phyloP scores from a whole-genome alignment of 2,113 vertebrate species.

The Numenius arquata region DNA sequence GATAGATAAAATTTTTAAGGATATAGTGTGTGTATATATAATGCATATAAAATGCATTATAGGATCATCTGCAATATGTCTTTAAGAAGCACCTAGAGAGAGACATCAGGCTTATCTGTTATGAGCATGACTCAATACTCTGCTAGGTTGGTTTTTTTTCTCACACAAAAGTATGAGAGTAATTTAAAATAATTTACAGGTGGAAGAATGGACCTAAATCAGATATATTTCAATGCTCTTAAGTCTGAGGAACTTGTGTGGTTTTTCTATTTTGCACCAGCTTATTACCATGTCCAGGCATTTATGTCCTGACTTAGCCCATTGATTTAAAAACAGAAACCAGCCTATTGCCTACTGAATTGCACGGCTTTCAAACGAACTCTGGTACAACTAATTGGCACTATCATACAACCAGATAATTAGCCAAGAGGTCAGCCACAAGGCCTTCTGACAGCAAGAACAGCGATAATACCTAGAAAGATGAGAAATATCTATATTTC shows the following conservation, averaged over 20 bases:
- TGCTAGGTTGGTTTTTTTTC: accelerated
- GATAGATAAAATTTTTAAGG: background rate
- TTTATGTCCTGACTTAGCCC: background rate
- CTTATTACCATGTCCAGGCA: background rate
- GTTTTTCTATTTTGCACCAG: background rate
- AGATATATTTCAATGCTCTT: background rate
- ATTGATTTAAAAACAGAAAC: background rate
- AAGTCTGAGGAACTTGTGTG: background rate
- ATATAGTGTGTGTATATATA: background rate
- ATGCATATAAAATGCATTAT: background rate
- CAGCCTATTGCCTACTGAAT: background rate
- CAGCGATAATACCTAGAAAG: background rate
- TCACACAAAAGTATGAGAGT: background rate
- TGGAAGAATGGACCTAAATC: background rate
- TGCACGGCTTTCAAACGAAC: background rate
- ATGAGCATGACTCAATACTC: accelerated
- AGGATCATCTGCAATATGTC: background rate
- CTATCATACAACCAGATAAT: background rate
- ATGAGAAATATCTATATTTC: background rate
- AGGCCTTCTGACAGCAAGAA: background rate
- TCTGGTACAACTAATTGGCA: background rate
- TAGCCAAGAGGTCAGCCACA: background rate
- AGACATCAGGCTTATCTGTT: background rate
- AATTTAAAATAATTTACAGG: background rate
- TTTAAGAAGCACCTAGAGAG: background rate